Evolutionary conservation across 2,797 vertebrate species (phyloP).

Genomic region (Poeciliopsis infans): DNA sequence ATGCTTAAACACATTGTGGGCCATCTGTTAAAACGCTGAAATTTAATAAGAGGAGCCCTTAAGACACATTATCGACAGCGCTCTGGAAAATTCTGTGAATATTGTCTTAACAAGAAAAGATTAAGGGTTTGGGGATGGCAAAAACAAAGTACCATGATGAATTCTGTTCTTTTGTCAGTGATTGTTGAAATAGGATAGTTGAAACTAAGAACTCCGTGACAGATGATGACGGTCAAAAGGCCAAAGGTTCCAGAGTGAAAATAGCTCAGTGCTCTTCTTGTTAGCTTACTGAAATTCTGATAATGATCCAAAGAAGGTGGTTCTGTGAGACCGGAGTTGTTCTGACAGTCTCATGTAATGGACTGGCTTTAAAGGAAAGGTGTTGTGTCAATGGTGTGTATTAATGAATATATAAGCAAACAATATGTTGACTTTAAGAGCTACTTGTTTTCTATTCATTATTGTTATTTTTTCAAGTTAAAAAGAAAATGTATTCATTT

Average conservation of each 20-base stretch:
- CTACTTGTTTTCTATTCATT: neutral
- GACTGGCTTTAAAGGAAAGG: neutral
- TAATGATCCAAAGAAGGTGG: slow-evolving; percentile 1
- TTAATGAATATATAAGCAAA: neutral
- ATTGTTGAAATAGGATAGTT: slow-evolving; percentile 54
- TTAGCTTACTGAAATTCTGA: slow-evolving; percentile 14
- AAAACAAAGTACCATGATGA: neutral
- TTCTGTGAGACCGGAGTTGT: neutral
- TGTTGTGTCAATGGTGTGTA: neutral
- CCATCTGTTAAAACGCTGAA: neutral
- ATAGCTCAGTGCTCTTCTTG: slow-evolving; percentile 1
- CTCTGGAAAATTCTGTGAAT: neutral
- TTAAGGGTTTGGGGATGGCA: neutral
- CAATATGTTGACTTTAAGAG: neutral
- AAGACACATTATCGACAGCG: neutral
- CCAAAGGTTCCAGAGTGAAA: slow-evolving; percentile 51
- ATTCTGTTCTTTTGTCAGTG: slow-evolving; percentile 12
- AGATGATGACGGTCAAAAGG: slow-evolving; percentile 68
- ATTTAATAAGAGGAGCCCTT: neutral
- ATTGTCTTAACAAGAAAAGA: neutral
- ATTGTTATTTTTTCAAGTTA: neutral
- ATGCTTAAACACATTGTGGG: neutral
- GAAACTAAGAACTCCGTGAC: slow-evolving; percentile 44
- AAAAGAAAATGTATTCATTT: neutral
- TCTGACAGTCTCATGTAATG: neutral